Evolutionary conservation across 1,140 invertebrate genomes (phyloP), one percentile per base, ranked within the genome.

Genomic region (Drosophila suzukii): DNA sequence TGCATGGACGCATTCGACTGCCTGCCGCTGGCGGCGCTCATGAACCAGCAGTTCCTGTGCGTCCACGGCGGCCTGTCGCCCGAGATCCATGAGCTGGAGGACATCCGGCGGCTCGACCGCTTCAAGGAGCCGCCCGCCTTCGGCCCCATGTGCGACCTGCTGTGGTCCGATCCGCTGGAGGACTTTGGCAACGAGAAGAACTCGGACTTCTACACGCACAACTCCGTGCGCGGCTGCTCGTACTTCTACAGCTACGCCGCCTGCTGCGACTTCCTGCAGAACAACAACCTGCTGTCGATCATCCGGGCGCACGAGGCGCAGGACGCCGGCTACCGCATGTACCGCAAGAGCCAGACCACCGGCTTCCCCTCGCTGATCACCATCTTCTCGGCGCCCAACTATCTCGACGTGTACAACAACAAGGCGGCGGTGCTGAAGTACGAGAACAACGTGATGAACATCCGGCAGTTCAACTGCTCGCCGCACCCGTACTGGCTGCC

Each of bases 371-470:
- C 99, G 92, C 95, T 99, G 91, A 99, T 99, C 91, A 99, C 99
- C 90, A 99, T 99, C 93, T 99, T 99, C 93, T 99, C 98, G 92
- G 99, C 99, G 93, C 99, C 99, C 84, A 99, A 99, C 94, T 99
- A 99, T 94, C 95, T 99, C 94, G 99, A 99, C 95, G 99, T 99
- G 76, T 99, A 99, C 94, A 99, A 99, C 94, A 99, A 99, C 94
- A 99, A 99, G 96, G 99, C 99, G 93, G 99, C 99, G 90, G 99
- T 99, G 92, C 95, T 99, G 89, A 99, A 99, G 94, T 99, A 99
- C 95, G 99, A 99, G 95, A 99, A 99, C 94, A 99, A 99, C 94
- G 99, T 99, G 78, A 99, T 99, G 99, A 99, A 99, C 93, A 99
- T 99, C 91, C 95, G 99, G 91, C 99, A 99, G 94, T 99, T 99